These are phyloP conservation scores for Helicoverpa zea DNA, from an alignment of 1,140 invertebrate species.

Conservation along the genomic window DNA sequence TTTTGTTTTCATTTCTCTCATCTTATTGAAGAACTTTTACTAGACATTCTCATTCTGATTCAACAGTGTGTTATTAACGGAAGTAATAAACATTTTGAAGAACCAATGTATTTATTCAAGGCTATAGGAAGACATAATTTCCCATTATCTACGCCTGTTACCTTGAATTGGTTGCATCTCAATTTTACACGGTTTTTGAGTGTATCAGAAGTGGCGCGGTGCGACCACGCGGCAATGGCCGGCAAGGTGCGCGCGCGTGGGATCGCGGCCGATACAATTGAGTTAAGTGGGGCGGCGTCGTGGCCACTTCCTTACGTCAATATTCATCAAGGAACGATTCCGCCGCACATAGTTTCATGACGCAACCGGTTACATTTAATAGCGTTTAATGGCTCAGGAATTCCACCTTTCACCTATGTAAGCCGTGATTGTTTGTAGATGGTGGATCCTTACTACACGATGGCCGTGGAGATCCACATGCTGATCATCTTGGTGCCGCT, in stretches of 20 bases:
- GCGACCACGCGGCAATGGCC: not conserved
- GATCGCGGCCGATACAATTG: slow-evolving; percentile 46
- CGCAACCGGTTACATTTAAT: slow-evolving; percentile 12
- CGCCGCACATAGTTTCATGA: not conserved
- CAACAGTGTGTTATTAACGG: too few relatives aligned
- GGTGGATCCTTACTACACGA: slow-evolving; percentile 80
- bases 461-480: slow-evolving; percentile 87
- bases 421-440: slow-evolving; percentile 69
- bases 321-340: slow-evolving; percentile 53
- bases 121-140: too few relatives aligned
- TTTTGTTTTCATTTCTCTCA: not conserved
- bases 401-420: slow-evolving; percentile 28
- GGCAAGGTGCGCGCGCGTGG: slow-evolving; percentile 4
- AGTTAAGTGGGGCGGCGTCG: slow-evolving; percentile 54
- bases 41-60: too few relatives aligned
- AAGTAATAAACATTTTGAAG: too few relatives aligned
- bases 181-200: too few relatives aligned
- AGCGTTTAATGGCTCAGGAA: slow-evolving; percentile 22
- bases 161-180: too few relatives aligned
- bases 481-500: slow-evolving; percentile 90
- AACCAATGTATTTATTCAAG: too few relatives aligned
- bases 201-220: too few relatives aligned
- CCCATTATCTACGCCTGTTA: too few relatives aligned
- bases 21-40: too few relatives aligned
- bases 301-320: slow-evolving; percentile 55